Evolutionary conservation across 2,888 invertebrate species (phyloP).

Genomic region (Hemithea aestivaria): DNA sequence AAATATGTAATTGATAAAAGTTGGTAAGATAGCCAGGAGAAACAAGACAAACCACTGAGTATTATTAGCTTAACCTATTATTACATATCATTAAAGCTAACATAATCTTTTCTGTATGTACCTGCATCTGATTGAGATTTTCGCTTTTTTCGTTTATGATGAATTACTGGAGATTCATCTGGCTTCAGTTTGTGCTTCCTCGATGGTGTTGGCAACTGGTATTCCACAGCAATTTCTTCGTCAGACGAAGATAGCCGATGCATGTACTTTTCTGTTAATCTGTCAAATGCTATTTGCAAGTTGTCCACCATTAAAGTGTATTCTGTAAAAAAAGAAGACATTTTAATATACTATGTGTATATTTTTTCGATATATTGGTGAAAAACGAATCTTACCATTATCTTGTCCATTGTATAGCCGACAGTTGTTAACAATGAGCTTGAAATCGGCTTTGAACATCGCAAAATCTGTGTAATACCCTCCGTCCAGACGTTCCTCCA

Average conservation of each 20-base stretch:
- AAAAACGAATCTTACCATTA: constrained; percentile 83
- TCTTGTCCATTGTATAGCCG: constrained; percentile 94
- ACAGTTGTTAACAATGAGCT: constrained; percentile 95
- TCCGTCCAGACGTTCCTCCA: constrained; percentile 91
- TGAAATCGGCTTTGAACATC: constrained; percentile 93
- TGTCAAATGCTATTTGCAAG: constrained; percentile 88
- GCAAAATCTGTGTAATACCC: constrained; percentile 88
- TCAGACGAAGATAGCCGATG: constrained; percentile 90
- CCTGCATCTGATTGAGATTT: constrained; percentile 60
- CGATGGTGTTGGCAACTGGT: constrained; percentile 72
- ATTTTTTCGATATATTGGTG: no score
- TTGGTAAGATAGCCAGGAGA: background rate
- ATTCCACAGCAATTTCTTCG: constrained; percentile 85
- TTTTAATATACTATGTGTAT: no score
- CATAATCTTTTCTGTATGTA: no score
- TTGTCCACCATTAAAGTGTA: constrained; percentile 94
- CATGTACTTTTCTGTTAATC: constrained; percentile 89
- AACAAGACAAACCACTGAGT: no score
- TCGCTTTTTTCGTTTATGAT: constrained; percentile 61
- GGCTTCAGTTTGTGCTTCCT: constrained; percentile 66
- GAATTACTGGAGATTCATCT: constrained; percentile 52
- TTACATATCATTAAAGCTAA: no score
- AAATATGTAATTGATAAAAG: background rate
- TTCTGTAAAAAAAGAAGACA: constrained; percentile 73
- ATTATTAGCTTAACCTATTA: no score